Conservation (phyloP, 2,888 invertebrate genomes). For the Chaitophorus viminalis region DNA sequence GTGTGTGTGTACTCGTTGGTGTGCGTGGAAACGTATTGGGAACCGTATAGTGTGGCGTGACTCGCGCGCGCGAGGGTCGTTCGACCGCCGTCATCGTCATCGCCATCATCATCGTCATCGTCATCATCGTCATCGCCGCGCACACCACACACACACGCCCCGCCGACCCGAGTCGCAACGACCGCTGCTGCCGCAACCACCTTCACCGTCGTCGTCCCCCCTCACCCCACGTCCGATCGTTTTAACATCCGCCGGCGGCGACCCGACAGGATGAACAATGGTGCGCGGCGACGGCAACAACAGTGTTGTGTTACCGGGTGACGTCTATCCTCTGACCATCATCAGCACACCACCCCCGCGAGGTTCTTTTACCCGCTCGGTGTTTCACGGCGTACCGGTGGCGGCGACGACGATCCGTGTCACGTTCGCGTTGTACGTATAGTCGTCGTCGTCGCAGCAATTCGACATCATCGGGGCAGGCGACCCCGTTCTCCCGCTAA, state of each 20-base stretch:
- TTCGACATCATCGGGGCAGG: not conserved
- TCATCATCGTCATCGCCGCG: constrained; percentile 1
- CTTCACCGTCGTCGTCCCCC: not conserved
- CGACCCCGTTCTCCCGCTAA: constrained; percentile 1
- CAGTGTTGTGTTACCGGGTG: constrained; percentile 55
- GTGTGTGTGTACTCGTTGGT: not conserved
- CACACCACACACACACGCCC: not conserved
- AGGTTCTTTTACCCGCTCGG: constrained; percentile 22
- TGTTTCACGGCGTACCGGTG: not conserved
- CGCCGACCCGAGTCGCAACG: not conserved
- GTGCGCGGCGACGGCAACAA: constrained; percentile 32
- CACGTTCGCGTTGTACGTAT: not conserved
- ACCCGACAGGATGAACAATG: constrained; percentile 52
- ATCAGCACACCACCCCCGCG: constrained; percentile 11
- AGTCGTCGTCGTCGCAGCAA: not conserved
- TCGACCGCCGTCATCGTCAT: constrained; percentile 41
- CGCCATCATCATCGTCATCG: constrained; percentile 18
- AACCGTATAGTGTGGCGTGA: constrained; percentile 51
- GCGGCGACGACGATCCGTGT: constrained; percentile 27
- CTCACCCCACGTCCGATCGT: constrained; percentile 24
- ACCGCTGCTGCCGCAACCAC: not conserved
- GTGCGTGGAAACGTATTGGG: constrained; percentile 43
- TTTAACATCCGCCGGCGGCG: constrained; percentile 58
- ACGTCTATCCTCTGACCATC: constrained; percentile 40
- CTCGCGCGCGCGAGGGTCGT: constrained; percentile 57